Base-by-base conservation (phyloP, 2,888 invertebrate genomes). In the Diloba caeruleocephala region DNA sequence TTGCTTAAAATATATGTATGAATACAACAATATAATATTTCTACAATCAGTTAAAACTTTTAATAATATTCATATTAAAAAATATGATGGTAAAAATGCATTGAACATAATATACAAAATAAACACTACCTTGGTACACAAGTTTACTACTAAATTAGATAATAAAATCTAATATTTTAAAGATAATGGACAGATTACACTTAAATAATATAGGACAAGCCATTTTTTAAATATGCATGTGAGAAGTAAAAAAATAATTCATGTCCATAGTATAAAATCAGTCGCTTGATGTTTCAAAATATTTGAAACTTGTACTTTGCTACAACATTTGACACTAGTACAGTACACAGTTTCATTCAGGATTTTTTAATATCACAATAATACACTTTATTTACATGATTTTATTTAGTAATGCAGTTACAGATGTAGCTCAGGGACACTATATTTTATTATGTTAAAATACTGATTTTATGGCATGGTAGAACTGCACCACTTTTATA, bases 261-360 rank as follows among this genome's bases (percentile, higher is more conserved):
- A 54, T 56, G 53, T 57, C 58, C 58, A 60, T 62, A 57, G 65
- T 63, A 62, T 43, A 69, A 73, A 67, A 60, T 74, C 73, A 79
- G 78, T 80, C 73, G 51, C 43, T 64, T 79, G 77, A 81, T 79
- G 78, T 75, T 78, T 72, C 70, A 76, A 71, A 44, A 54, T 42
- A 58, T 46, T 38, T 76, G 75, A 79, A 81, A 78, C 64, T 57
- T 82, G 84, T 85, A 85, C 84, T 82, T 77, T 74, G 19, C 59
- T 66, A 67, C 69, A 69, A 69, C 58, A 61, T 57, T 66, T 44
- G 42, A 57, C 57, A 65, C 49, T 37, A 56, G 43, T 49, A 61
- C 48, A 68, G 29, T 56, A 55, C 39, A 52, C 37, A 33, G 37
- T 55, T 55, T 54, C 34, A 44, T 44, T 44, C 45, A 52, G 48